Evolutionary conservation across 2,888 invertebrate species (phyloP).

Genomic region (Cantharis rustica): DNA sequence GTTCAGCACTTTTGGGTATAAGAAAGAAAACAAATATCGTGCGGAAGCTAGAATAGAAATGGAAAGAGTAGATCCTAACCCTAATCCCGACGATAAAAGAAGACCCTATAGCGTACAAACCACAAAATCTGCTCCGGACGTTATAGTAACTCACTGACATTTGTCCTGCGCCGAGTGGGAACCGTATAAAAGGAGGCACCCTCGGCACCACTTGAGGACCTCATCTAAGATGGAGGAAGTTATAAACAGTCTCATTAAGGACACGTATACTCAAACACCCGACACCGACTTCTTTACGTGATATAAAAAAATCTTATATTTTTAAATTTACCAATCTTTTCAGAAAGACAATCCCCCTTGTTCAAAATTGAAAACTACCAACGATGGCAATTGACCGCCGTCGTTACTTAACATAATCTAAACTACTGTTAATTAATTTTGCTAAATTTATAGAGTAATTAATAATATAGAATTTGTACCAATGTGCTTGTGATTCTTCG

Average conservation of each 20-base stretch:
- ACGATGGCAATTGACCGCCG: not conserved
- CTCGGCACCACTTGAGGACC: slow-evolving; percentile 52
- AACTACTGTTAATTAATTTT: slow-evolving; percentile 9
- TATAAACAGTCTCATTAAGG: slow-evolving; percentile 15
- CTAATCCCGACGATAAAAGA: slow-evolving; percentile 47
- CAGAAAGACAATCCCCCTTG: slow-evolving; percentile 20
- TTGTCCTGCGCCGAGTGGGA: slow-evolving; percentile 70
- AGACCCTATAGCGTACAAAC: slow-evolving; percentile 82
- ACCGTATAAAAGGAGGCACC: slow-evolving; percentile 62
- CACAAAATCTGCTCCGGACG: slow-evolving; percentile 88
- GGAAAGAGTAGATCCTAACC: slow-evolving; percentile 47
- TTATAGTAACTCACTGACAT: slow-evolving; percentile 84
- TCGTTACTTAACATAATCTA: slow-evolving; percentile 2
- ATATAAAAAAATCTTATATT: slow-evolving; percentile 31
- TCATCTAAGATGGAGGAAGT: slow-evolving; percentile 22
- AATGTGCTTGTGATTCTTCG: slow-evolving; percentile 19
- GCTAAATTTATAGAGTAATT: slow-evolving; percentile 10
- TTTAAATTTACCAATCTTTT: not conserved
- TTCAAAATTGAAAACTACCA: slow-evolving; percentile 1
- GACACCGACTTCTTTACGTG: slow-evolving; percentile 49
- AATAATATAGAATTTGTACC: slow-evolving; percentile 20
- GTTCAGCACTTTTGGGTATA: slow-evolving; percentile 64
- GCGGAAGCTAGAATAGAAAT: slow-evolving; percentile 68
- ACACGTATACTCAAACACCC: slow-evolving; percentile 43
- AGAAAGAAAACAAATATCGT: slow-evolving; percentile 57